phyloP scores from a whole-genome alignment of 2,797 vertebrate genomes.

The Tiaroga cobitis region DNA sequence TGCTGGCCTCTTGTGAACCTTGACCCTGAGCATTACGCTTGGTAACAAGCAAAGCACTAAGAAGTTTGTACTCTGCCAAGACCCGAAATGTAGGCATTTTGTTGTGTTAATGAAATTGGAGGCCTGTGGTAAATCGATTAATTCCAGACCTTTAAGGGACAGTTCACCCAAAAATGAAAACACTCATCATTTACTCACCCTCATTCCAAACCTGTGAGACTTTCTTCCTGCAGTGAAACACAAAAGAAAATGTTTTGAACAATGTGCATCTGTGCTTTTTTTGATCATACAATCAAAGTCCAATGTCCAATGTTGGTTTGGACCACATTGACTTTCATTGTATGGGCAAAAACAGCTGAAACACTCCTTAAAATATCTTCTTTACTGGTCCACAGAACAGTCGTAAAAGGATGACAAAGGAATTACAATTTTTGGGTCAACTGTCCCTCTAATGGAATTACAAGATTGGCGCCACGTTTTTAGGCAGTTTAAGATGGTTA shows the following conservation, averaged over 20 bases:
- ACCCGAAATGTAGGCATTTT: conserved; percentile 39
- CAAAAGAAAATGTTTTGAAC: neutral
- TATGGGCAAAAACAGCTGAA: neutral
- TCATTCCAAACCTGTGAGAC: neutral
- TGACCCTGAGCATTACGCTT: conserved; percentile 34
- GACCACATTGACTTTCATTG: neutral
- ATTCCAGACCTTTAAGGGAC: conserved; percentile 18
- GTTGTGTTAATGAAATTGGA: conserved; percentile 45
- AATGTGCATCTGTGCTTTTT: neutral
- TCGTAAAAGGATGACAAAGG: neutral
- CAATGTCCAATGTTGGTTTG: neutral
- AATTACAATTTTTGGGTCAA: neutral
- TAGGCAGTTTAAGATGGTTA: conserved; percentile 6
- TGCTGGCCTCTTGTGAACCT: conserved; percentile 37
- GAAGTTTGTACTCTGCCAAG: conserved; percentile 38
- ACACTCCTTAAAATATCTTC: neutral
- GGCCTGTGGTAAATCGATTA: conserved; percentile 40
- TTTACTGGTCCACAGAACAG: neutral
- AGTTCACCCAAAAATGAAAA: neutral
- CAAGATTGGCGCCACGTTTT: conserved; percentile 9
- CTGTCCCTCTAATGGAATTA: conserved; percentile 40
- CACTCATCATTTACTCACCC: neutral
- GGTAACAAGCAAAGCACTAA: conserved; percentile 43
- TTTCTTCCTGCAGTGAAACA: neutral
- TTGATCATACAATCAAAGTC: neutral